A percentile compares a stretch with the other conserved stretches of the same genome.
These are phyloP conservation scores for Yoshiicerus persimilis DNA, from an alignment of 1,140 invertebrate genomes.

Conservation along the genomic window DNA sequence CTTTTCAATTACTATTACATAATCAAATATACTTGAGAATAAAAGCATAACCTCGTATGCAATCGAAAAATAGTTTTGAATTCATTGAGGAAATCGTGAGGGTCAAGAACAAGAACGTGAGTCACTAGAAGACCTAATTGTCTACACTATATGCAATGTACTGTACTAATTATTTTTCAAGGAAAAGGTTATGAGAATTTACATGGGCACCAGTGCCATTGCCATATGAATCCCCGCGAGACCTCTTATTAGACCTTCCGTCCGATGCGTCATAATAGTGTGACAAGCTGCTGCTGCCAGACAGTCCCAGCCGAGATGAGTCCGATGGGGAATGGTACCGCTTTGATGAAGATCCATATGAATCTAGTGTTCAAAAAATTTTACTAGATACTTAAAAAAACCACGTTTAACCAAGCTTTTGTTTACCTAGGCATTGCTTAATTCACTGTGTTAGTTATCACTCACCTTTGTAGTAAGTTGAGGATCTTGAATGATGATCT, in stretches of 20 bases:
- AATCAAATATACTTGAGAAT: neutral
- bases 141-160: neutral
- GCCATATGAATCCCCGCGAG: neutral
- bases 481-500: neutral
- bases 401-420: too few relatives aligned
- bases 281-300: neutral
- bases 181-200: constrained; percentile 10
- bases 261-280: neutral
- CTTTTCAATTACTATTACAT: neutral
- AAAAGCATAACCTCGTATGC: neutral
- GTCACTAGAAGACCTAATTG: neutral
- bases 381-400: too few relatives aligned
- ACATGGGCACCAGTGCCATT: constrained; percentile 6
- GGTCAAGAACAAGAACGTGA: neutral
- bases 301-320: neutral
- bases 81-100: neutral
- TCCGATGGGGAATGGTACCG: neutral
- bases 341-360: constrained; percentile 13
- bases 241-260: neutral
- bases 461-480: constrained; percentile 22
- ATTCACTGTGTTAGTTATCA: neutral
- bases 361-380: too few relatives aligned
- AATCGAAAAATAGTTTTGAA: neutral
- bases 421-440: too few relatives aligned
- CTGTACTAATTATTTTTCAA: neutral